Evolutionary conservation across 1,140 invertebrate species (phyloP), one percentile per base, ranked within the genome.

Genomic region (Procambarus clarkii): DNA sequence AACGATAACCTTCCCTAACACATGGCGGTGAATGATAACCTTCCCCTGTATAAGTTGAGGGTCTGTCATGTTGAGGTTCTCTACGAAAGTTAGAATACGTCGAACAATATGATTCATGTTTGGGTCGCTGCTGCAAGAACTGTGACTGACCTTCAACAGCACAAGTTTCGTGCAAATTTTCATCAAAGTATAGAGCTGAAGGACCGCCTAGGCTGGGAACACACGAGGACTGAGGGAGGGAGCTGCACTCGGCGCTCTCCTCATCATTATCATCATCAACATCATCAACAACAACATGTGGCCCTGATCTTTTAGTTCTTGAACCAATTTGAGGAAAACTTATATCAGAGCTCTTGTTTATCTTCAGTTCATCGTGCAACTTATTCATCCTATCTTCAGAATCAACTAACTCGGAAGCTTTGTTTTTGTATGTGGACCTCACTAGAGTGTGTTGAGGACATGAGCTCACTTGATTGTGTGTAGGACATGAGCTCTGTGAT

Each of bases 121-220:
- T 69, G 15, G 64, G 64, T 18, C 18, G 21, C 5, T 18, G 21
- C 64, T 18, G 64, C 21, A n/a, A 69, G 64, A 4, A 5, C 2
- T 11, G 4, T 34, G n/a, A 21, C n/a, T 11, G 69, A 3, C 5
- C 11, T 21, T 34, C n/a, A 34, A 74, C n/a, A n/a, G 45, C 44
- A 18, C 15, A 4, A 21, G 15, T 15, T 45, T 18, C 69, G 11
- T 2, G 64, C 45, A 21, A 44, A 48, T 7, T 48, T n/a, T 85
- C 82, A 48, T 85, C 82, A 24, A 85, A 85, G 24, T 85, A 85
- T 5, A 85, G 3, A 74, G 82, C 82, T 34, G 82, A 74, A 24
- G 82, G 82, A 0, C 82, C 82, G 45, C 60, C 2, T 18, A 54
- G 13, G 34, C 18, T 46, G 0, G 13, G 21, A 18, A 85, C 21